These are phyloP conservation scores for Ichneumon xanthorius DNA, from an alignment of 2,888 invertebrate species.

Conservation along the genomic window DNA sequence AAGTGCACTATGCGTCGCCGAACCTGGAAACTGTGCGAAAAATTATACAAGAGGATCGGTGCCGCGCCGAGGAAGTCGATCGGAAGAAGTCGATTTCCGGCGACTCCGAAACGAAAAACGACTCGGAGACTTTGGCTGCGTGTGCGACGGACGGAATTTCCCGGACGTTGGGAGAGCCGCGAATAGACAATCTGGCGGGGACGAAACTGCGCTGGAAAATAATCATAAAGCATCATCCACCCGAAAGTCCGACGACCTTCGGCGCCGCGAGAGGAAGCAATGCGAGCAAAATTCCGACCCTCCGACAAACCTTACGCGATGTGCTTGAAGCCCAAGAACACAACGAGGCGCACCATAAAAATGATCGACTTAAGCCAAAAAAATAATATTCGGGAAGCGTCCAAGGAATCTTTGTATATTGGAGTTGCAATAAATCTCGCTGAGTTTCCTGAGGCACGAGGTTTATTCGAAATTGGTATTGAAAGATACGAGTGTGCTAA, in stretches of 20 bases:
- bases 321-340: slow-evolving; percentile 15
- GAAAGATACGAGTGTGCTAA: background rate
- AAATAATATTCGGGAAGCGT: background rate
- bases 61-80: background rate
- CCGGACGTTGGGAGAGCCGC: background rate
- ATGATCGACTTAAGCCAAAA: background rate
- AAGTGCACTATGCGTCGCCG: slow-evolving; percentile 45
- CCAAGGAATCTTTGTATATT: background rate
- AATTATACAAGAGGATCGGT: background rate
- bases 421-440: background rate
- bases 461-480: slow-evolving; percentile 13
- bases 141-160: slow-evolving; percentile 6
- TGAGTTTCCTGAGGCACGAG: background rate
- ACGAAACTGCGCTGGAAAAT: slow-evolving; percentile 68
- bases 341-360: slow-evolving; percentile 19
- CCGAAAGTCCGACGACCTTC: slow-evolving; percentile 6
- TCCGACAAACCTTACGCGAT: slow-evolving; percentile 30
- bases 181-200: slow-evolving; percentile 42
- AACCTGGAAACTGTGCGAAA: slow-evolving; percentile 30
- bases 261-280: background rate
- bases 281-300: slow-evolving; percentile 4
- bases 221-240: slow-evolving; percentile 67
- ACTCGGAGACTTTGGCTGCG: slow-evolving; percentile 2
- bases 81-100: background rate
- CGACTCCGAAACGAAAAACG: background rate